Base-by-base conservation (phyloP, 2,888 invertebrate genomes). In the Drosophila meridiana region DNA sequence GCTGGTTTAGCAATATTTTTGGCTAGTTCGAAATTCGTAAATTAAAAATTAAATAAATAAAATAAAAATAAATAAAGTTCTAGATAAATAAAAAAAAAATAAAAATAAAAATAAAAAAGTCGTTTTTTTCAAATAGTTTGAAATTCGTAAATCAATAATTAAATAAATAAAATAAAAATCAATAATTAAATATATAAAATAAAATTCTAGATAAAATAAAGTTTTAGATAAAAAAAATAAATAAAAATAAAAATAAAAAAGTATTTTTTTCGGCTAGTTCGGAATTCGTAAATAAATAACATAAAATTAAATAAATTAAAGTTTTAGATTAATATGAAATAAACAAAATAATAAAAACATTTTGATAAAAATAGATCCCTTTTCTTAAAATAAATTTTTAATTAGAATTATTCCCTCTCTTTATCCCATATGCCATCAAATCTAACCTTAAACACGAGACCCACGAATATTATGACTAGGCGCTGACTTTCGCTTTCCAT, bases 1-100 rank as follows among this genome's bases (percentile, higher is more conserved):
- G 83, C 68, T 92, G 92, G 92, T 91, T 92, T 62, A 80, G 80
- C 48, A 91, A 92, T 53, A 78, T 86, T 36, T 87, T 91, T 55
- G 90, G 91, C 40, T 91, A 87, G 71, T 13, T 53, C 13, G 28
- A 40, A 28, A 38, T 28, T 4, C 34, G 40, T 9, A 61, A 60
- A 48, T n/a, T 14, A 36, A 40, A 20, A 20, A 28, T 38, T 36
- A 8, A 42, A 26, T 43, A 11, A 47, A 47, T 7, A 28, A 47
- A 43, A 32, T n/a, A n/a, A 32, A 50, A 32, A 32, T 11, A 36
- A 28, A 55, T 26, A 9, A 28, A 38, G 0, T 55, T n/a, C 3
- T 55, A 55, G 40, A 14, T 40, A 42, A 11, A 42, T 42, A 20
- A 20, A 20, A 20, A 20, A 20, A 20, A 20, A 20, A 20, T 20